A percentile compares a stretch with the other conserved stretches of the same genome.
Evolutionary conservation across 1,140 invertebrate genomes (phyloP).

Genomic region (Caenorhabditis remanei): DNA sequence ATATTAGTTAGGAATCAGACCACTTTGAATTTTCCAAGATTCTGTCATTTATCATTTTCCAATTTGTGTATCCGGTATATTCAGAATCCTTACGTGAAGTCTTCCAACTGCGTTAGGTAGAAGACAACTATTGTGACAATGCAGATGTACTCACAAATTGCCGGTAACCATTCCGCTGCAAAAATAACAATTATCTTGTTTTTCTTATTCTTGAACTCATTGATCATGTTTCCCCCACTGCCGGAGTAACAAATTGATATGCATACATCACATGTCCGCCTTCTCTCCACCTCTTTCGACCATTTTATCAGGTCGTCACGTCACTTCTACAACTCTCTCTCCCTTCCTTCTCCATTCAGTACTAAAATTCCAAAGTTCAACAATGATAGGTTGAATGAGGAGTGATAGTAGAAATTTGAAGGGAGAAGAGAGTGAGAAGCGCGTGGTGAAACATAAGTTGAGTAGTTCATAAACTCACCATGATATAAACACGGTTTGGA

Average conservation of each 20-base stretch:
- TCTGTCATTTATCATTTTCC: too few relatives aligned
- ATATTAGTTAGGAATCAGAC: too few relatives aligned
- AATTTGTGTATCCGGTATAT: too few relatives aligned
- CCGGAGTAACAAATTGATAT: background rate
- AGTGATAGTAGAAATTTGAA: background rate
- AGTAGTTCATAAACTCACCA: conserved; percentile 7
- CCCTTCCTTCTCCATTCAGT: too few relatives aligned
- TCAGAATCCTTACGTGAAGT: conserved; percentile 1
- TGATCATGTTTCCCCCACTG: conserved; percentile 3
- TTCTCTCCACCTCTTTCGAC: background rate
- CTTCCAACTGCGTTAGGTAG: conserved; percentile 36
- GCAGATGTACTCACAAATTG: conserved; percentile 31
- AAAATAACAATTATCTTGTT: background rate
- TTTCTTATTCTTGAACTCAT: conserved; percentile 1
- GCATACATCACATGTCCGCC: background rate
- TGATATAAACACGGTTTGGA: conserved; percentile 25
- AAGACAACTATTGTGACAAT: conserved; percentile 33
- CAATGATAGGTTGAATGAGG: background rate
- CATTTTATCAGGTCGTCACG: background rate
- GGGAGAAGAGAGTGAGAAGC: background rate
- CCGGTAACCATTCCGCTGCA: conserved; percentile 19
- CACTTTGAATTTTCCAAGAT: too few relatives aligned
- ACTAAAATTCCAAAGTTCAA: conserved; percentile 38
- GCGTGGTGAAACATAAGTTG: background rate
- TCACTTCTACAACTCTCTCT: background rate